Evolutionary conservation across 2,888 invertebrate species (phyloP).

Genomic region (Spicauda simplicius): DNA sequence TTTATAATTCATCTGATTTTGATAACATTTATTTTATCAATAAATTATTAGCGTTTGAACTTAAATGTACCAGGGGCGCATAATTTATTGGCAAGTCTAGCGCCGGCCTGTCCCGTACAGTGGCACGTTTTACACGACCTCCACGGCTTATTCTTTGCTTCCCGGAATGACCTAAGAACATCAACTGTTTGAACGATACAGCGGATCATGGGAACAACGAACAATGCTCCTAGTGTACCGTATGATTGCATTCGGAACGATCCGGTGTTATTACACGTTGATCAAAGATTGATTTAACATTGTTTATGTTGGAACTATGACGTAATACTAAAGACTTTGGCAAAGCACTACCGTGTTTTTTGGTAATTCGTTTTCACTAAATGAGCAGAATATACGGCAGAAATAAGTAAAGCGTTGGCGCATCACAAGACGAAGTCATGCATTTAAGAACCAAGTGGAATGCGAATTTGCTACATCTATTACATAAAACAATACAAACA

Average conservation of each 20-base stretch:
- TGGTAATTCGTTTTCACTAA: no score
- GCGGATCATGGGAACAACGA: slow-evolving; percentile 33
- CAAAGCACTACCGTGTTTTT: no score
- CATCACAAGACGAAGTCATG: no score
- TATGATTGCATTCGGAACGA: slow-evolving; percentile 24
- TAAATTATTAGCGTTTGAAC: neutral
- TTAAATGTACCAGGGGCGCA: neutral
- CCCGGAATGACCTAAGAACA: slow-evolving; percentile 52
- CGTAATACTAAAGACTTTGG: no score
- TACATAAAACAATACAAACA: neutral
- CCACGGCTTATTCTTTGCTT: slow-evolving; percentile 53
- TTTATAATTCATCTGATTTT: no score
- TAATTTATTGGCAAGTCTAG: slow-evolving; percentile 13
- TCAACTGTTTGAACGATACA: slow-evolving; percentile 43
- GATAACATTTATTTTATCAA: neutral
- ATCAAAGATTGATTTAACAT: neutral
- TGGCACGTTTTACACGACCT: slow-evolving; percentile 62
- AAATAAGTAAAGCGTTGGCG: no score
- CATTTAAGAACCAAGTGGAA: neutral
- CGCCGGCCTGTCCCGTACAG: slow-evolving; percentile 52
- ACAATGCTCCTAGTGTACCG: slow-evolving; percentile 30
- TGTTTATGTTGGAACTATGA: no score
- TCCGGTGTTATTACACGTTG: neutral
- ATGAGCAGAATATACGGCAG: no score
- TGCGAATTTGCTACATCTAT: neutral